Evolutionary conservation across 2,113 vertebrate species (phyloP), one percentile per base, ranked within the genome.

Genomic region (Thamnophis sirtalis): DNA sequence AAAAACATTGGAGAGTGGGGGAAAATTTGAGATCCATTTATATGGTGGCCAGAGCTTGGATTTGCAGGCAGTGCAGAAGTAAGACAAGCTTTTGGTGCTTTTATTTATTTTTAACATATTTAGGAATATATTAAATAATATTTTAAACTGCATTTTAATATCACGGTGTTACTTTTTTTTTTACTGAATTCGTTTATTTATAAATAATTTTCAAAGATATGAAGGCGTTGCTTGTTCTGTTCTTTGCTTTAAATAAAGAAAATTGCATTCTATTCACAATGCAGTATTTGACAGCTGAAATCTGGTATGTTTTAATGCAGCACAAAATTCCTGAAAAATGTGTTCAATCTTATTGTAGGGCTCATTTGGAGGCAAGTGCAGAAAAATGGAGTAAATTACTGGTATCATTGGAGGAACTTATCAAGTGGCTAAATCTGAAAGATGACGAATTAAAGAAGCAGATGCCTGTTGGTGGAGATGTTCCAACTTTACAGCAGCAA

Each of bases 391-490:
- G 98, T 94, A 97, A 98, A 92, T 97, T 99, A 94, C 96, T 99
- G 95, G 97, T 96, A 1, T 98, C 98, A 17, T 97, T 99, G 91
- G 99, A 99, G 97, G 99, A 99, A 91, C 96, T 99, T 95, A 98
- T 98, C 97, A 98, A 97, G 95, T 99, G 99, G 99, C 98, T 99
- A 94, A 98, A 98, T 48, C 56, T 96, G n/a, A 99, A 99, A 97
- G 98, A 99, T 49, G 98, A 99, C 93, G 98, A 99, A n/a, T 97
- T 99, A 6, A 98, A 98, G 95, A 98, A 98, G 55, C 99, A 99
- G 96, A 99, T 99, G 99, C 99, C 99, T 3, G 96, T 99, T 4
- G 99, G 98, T 94, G 99, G 99, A 88, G 99, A 99, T 90, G 98
- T 99, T 80, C 98, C 98, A 56, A 98, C 98, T 26, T 96, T 99